Evolutionary conservation across 2,888 invertebrate species (phyloP).

Genomic region (Biston stratarius): DNA sequence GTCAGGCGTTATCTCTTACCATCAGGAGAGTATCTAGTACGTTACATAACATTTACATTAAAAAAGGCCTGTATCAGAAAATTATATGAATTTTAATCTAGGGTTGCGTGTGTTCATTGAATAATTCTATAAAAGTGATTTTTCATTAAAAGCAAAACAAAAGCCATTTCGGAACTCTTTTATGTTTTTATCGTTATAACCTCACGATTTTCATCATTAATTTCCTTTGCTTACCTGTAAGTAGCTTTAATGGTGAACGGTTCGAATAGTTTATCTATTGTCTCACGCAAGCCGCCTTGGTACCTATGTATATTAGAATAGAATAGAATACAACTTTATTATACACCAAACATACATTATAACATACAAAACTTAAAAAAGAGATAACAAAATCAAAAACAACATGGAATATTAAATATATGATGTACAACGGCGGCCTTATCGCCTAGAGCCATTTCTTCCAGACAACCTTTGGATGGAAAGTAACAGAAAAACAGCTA

Average conservation of each 20-base stretch:
- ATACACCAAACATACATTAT: too few species aligned
- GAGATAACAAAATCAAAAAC: too few species aligned
- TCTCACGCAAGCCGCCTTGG: constrained; percentile 19
- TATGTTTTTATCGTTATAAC: constrained; percentile 25
- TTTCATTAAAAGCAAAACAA: constrained; percentile 20
- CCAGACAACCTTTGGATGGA: too few species aligned
- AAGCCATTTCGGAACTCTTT: constrained; percentile 26
- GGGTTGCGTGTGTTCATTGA: constrained; percentile 7
- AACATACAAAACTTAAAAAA: too few species aligned
- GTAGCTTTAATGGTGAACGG: constrained; percentile 28
- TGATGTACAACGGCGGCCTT: too few species aligned
- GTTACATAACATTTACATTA: too few species aligned
- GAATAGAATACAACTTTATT: too few species aligned
- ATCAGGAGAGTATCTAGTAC: too few species aligned
- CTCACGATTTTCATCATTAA: constrained; percentile 29
- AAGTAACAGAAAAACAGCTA: too few species aligned
- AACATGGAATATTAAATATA: too few species aligned
- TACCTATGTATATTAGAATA: not conserved
- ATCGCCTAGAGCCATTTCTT: too few species aligned
- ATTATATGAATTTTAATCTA: not conserved
- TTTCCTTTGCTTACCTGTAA: constrained; percentile 32
- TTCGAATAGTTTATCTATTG: constrained; percentile 24
- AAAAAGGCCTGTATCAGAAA: not conserved
- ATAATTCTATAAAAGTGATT: constrained; percentile 17
- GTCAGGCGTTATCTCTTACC: too few species aligned